phyloP scores from a whole-genome alignment of 2,797 vertebrate genomes.

The Orestias chungarensis region DNA sequence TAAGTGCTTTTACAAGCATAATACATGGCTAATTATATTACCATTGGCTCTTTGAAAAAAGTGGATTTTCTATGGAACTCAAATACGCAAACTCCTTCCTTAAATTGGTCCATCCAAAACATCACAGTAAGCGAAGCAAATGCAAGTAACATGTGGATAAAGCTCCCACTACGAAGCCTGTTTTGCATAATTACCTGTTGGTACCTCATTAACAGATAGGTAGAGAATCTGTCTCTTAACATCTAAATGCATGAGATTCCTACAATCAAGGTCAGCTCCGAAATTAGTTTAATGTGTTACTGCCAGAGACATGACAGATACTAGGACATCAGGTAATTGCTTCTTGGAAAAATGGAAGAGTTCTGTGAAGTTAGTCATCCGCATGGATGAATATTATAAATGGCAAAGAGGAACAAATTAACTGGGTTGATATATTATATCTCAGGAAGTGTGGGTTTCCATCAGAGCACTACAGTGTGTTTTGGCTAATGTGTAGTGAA shows the following conservation, averaged over 20 bases:
- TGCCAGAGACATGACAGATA: constrained; percentile 73
- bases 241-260: constrained; percentile 57
- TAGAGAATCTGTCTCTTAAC: constrained; percentile 46
- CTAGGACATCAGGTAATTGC: constrained; percentile 77
- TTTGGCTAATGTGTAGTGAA: constrained; percentile 43
- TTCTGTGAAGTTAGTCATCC: constrained; percentile 71
- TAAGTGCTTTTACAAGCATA: constrained; percentile 20
- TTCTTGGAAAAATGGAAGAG: constrained; percentile 74
- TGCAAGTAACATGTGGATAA: constrained; percentile 35
- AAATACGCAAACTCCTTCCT: constrained; percentile 4
- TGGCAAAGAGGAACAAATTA: constrained; percentile 70
- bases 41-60: neutral
- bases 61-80: constrained; percentile 17
- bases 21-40: constrained; percentile 15
- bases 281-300: constrained; percentile 80
- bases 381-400: constrained; percentile 72
- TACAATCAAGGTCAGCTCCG: constrained; percentile 73
- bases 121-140: constrained; percentile 41
- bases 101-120: constrained; percentile 22
- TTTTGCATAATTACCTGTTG: constrained; percentile 75
- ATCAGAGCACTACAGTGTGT: constrained; percentile 29
- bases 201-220: constrained; percentile 65
- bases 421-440: constrained; percentile 68
- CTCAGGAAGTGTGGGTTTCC: constrained; percentile 49
- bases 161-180: constrained; percentile 53